A percentile compares a stretch with the other conserved stretches of the same genome.
Evolutionary conservation across 2,888 invertebrate genomes (phyloP).

Genomic region (Ernsta delagoae): DNA sequence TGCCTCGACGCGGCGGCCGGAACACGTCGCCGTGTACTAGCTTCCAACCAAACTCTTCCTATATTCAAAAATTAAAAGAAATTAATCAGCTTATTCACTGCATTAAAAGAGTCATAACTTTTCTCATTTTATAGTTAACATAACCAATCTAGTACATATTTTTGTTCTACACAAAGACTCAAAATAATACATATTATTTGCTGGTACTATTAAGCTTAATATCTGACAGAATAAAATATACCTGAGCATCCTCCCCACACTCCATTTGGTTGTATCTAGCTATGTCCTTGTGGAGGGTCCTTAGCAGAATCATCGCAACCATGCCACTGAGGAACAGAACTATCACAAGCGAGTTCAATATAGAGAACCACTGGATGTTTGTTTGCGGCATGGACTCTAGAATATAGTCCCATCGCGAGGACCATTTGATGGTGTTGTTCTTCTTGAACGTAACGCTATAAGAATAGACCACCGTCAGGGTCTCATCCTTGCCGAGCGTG

Average conservation of each 20-base stretch:
- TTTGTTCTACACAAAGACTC: too few species aligned
- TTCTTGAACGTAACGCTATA: slow-evolving; percentile 93
- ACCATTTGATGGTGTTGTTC: slow-evolving; percentile 97
- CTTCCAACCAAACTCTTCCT: slow-evolving; percentile 99
- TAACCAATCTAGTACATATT: too few species aligned
- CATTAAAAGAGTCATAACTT: too few species aligned
- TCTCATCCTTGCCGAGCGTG: slow-evolving; percentile 73
- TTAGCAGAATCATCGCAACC: slow-evolving; percentile 99
- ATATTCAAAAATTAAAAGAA: too few species aligned
- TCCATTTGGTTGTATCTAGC: slow-evolving; percentile 99
- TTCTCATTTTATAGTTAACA: too few species aligned
- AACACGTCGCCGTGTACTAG: slow-evolving; percentile 99
- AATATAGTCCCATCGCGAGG: slow-evolving; percentile 99
- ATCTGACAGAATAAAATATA: too few species aligned
- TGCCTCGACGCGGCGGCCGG: slow-evolving; percentile 97
- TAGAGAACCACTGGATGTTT: slow-evolving; percentile 99
- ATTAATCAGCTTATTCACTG: too few species aligned
- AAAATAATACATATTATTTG: too few species aligned
- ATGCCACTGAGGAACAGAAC: slow-evolving; percentile 98
- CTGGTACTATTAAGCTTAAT: too few species aligned
- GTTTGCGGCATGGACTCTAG: slow-evolving; percentile 99
- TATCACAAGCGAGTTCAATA: slow-evolving; percentile 98
- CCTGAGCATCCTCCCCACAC: slow-evolving; percentile 95
- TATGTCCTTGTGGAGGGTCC: slow-evolving; percentile 99
- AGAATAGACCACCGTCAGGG: slow-evolving; percentile 91